phyloP scores from a whole-genome alignment of 2,888 invertebrate species.

The Druceiella hillmani region DNA sequence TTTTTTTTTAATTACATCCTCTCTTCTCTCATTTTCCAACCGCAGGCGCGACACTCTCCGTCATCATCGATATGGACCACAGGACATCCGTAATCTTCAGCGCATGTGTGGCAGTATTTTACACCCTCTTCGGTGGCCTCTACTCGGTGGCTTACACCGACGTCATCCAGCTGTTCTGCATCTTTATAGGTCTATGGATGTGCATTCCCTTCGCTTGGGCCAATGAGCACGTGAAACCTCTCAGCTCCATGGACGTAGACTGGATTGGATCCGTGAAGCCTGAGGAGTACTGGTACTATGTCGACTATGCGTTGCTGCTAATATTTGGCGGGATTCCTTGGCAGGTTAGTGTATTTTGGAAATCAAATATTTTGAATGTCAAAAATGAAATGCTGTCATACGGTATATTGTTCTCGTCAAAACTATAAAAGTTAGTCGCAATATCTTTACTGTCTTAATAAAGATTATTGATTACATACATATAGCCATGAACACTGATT shows the following conservation, averaged over 20 bases:
- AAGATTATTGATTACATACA: too few species aligned
- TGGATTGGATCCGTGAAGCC: constrained; percentile 81
- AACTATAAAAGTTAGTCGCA: too few species aligned
- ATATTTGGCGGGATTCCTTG: constrained; percentile 96
- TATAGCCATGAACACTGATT: too few species aligned
- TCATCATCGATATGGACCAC: constrained; percentile 95
- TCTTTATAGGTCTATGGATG: constrained; percentile 97
- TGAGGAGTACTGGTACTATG: constrained; percentile 71
- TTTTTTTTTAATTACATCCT: background rate
- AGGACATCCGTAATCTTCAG: constrained; percentile 90
- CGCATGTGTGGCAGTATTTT: constrained; percentile 93
- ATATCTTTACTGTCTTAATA: too few species aligned
- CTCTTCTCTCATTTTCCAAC: constrained; percentile 2
- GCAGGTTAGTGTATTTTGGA: constrained; percentile 65
- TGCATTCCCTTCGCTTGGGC: constrained; percentile 95
- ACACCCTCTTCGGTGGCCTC: constrained; percentile 95
- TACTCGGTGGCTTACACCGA: constrained; percentile 99
- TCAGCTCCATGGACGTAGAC: constrained; percentile 77
- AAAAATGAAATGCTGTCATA: too few species aligned
- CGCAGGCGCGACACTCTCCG: constrained; percentile 88
- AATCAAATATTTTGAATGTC: too few species aligned
- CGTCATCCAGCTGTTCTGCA: constrained; percentile 96
- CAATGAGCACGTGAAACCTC: constrained; percentile 77
- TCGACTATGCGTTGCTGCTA: constrained; percentile 84
- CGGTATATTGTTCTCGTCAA: too few species aligned